A percentile compares a stretch with the other conserved stretches of the same genome.
These are phyloP conservation scores for Trichechus manatus DNA, from an alignment of 2,113 vertebrate species.

Conservation along the genomic window DNA sequence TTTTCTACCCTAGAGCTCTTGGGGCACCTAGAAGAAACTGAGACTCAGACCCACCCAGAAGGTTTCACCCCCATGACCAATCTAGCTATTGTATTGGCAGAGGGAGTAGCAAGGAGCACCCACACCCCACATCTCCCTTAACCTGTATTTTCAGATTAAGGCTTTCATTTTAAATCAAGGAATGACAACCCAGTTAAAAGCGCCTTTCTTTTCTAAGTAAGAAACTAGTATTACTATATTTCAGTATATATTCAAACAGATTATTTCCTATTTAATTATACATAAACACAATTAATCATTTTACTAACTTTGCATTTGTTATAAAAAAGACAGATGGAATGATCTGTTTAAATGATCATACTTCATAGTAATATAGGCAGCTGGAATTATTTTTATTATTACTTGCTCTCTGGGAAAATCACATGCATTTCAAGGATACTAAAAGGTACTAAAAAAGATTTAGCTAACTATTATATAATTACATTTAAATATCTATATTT, in stretches of 20 bases:
- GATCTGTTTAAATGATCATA: slow-evolving; percentile 81
- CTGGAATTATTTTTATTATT: slow-evolving; percentile 84
- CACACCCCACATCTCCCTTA: too few species aligned
- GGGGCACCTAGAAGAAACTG: not conserved
- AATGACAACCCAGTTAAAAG: not conserved
- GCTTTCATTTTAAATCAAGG: not conserved
- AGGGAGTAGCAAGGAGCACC: not conserved
- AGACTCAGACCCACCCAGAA: not conserved
- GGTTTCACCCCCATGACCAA: not conserved
- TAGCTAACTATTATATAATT: slow-evolving; percentile 82
- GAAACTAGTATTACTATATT: not conserved
- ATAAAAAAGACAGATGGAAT: slow-evolving; percentile 45
- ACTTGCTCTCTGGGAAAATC: slow-evolving; percentile 41
- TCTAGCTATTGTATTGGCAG: not conserved
- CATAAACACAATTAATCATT: slow-evolving; percentile 44
- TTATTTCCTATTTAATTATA: not conserved
- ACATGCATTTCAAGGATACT: slow-evolving; percentile 81
- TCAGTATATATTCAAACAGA: not conserved
- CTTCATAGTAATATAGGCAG: slow-evolving; percentile 84
- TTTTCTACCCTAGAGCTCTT: not conserved
- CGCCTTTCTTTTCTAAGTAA: not conserved
- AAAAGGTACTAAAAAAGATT: slow-evolving; percentile 80
- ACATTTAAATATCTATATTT: slow-evolving; percentile 82
- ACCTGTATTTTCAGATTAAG: not conserved
- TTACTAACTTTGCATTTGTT: slow-evolving; percentile 39